Evolutionary conservation across 2,797 vertebrate genomes (phyloP).

Genomic region (Cynopterus sphinx): DNA sequence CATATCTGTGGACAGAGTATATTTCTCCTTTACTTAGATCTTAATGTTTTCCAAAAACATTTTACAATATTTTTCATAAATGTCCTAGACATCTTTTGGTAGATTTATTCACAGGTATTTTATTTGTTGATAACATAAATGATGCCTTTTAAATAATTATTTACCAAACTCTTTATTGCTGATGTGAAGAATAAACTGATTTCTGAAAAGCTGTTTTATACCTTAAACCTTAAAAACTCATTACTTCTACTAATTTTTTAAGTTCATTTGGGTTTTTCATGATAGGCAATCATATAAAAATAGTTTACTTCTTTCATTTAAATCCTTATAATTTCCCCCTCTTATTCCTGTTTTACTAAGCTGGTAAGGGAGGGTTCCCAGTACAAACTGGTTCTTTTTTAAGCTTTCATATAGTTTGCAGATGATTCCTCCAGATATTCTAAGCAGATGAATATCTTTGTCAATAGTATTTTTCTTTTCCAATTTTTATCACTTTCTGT

Average conservation of each 20-base stretch:
- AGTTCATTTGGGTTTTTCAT: background rate
- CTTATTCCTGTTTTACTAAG: background rate
- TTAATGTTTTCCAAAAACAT: background rate
- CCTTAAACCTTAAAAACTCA: conserved; percentile 13
- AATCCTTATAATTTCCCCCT: background rate
- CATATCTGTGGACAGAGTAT: background rate
- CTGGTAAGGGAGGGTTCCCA: background rate
- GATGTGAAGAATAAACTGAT: background rate
- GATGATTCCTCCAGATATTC: background rate
- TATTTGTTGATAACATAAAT: background rate
- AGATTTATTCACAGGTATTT: too few species aligned
- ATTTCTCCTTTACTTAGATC: background rate
- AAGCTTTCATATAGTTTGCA: background rate
- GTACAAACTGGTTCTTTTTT: background rate
- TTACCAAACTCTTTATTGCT: background rate
- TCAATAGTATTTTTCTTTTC: background rate
- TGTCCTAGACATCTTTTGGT: background rate
- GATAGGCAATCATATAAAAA: background rate
- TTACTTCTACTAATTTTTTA: background rate
- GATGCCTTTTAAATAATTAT: background rate
- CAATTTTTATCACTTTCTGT: background rate
- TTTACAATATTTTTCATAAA: background rate
- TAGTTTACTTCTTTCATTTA: background rate
- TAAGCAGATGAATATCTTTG: conserved; percentile 4
- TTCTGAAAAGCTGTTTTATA: conserved; percentile 15